Evolutionary conservation across 2,888 invertebrate genomes (phyloP).

Genomic region (Cheilosia soror): DNA sequence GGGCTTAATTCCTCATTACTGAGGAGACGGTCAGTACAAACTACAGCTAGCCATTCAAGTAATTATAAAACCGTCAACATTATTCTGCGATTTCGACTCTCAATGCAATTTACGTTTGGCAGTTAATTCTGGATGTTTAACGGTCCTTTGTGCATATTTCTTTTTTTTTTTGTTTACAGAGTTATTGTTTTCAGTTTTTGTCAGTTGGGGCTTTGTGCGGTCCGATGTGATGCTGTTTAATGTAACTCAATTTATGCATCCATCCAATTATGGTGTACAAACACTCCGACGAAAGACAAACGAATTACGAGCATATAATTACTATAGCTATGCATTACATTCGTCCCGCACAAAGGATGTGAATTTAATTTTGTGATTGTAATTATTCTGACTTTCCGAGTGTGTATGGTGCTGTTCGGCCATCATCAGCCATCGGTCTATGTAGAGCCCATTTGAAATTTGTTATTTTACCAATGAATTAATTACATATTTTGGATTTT

Average conservation of each 20-base stretch:
- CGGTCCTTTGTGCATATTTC: conserved; percentile 1
- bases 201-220: conserved; percentile 41
- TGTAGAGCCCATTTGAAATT: conserved; percentile 64
- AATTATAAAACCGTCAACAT: conserved; percentile 73
- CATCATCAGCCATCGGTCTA: background rate
- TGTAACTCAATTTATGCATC: conserved; percentile 73
- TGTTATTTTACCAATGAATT: conserved; percentile 73
- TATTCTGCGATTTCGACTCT: conserved; percentile 57
- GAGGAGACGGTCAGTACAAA: conserved; percentile 6
- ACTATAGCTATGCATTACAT: conserved; percentile 51
- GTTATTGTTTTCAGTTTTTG: conserved; percentile 65
- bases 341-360: conserved; percentile 45
- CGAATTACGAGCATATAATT: conserved; percentile 74
- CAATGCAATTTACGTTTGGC: conserved; percentile 57
- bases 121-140: conserved; percentile 69
- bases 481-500: conserved; percentile 74
- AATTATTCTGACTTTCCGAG: conserved; percentile 62
- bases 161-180: conserved; percentile 17
- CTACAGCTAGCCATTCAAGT: conserved; percentile 45
- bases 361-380: conserved; percentile 73
- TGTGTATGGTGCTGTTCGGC: conserved; percentile 4
- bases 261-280: conserved; percentile 71
- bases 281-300: conserved; percentile 70
- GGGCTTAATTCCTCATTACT: conserved; percentile 74
- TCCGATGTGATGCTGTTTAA: conserved; percentile 50